These are phyloP conservation scores for Malacosoma neustria DNA, from an alignment of 2,888 invertebrate genomes.

Conservation along the genomic window DNA sequence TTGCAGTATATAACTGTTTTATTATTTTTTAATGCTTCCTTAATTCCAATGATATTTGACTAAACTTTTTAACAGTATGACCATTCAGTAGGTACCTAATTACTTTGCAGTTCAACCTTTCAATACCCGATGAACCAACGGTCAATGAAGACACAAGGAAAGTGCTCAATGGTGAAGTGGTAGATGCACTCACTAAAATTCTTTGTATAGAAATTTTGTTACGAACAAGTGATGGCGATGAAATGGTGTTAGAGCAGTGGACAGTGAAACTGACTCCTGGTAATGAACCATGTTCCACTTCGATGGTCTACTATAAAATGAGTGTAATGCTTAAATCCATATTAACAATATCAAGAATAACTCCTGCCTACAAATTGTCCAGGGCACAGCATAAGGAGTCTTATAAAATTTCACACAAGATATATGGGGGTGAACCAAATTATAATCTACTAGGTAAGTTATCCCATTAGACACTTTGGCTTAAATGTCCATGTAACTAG, in stretches of 20 bases:
- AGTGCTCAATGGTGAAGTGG: slow-evolving; percentile 72
- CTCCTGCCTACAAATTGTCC: slow-evolving; percentile 95
- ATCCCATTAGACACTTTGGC: too few species aligned
- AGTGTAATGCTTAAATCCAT: slow-evolving; percentile 92
- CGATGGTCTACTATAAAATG: slow-evolving; percentile 94
- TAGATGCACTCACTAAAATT: slow-evolving; percentile 70
- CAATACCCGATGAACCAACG: slow-evolving; percentile 89
- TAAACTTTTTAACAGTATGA: too few species aligned
- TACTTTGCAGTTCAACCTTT: slow-evolving; percentile 87
- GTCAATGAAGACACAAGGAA: slow-evolving; percentile 87
- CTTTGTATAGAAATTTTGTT: slow-evolving; percentile 93
- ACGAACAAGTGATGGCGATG: slow-evolving; percentile 89
- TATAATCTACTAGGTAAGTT: slow-evolving; percentile 79
- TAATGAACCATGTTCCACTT: slow-evolving; percentile 80
- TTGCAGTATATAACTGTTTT: too few species aligned
- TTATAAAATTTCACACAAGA: slow-evolving; percentile 91
- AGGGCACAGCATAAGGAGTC: slow-evolving; percentile 90
- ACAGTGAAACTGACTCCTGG: slow-evolving; percentile 80
- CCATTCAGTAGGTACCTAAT: too few species aligned
- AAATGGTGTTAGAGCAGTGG: slow-evolving; percentile 94
- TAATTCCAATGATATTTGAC: too few species aligned
- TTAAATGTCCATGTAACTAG: too few species aligned
- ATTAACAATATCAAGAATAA: slow-evolving; percentile 90
- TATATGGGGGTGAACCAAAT: slow-evolving; percentile 87
- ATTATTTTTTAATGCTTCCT: too few species aligned